Conservation (phyloP, 2,797 vertebrate species). For the Capromys pilorides region DNA sequence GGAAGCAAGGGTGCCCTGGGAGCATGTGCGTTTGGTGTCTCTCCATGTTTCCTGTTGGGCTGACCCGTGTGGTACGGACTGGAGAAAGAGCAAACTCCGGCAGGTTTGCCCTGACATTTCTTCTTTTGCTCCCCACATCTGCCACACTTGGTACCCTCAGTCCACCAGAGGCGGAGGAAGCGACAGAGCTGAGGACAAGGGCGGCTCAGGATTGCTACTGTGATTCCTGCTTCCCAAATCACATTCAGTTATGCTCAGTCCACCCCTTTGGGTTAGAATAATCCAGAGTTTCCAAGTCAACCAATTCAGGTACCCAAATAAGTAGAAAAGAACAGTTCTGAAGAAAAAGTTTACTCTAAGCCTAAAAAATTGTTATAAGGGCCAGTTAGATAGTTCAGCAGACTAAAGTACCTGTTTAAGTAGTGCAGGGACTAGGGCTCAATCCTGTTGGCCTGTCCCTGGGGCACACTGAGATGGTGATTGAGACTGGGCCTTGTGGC, state of each 20-base stretch:
- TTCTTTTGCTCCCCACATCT: background rate
- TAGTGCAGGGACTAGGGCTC: too few relatives aligned
- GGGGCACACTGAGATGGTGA: too few relatives aligned
- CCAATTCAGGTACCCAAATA: background rate
- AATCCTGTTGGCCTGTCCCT: too few relatives aligned
- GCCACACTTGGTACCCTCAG: fast-evolving
- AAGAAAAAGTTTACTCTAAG: background rate
- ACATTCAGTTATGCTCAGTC: too few relatives aligned
- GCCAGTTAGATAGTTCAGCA: too few relatives aligned
- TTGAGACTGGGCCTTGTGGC: too few relatives aligned
- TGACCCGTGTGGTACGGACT: fast-evolving
- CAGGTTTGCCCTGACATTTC: fast-evolving
- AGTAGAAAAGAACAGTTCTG: background rate
- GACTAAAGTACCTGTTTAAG: too few relatives aligned
- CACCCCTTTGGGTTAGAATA: background rate
- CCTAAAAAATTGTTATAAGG: background rate
- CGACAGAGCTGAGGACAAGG: background rate
- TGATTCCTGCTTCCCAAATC: background rate
- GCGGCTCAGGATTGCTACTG: too few relatives aligned
- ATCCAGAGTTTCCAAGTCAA: background rate
- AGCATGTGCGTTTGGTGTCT: too few relatives aligned
- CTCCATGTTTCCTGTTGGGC: background rate
- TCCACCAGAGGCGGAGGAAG: background rate
- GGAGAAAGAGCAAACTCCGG: fast-evolving
- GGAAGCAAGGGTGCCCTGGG: fast-evolving